A percentile compares a stretch with the other conserved stretches of the same genome.
Conservation (phyloP, 1,140 invertebrate genomes). For the Thaumetopoea pityocampa region DNA sequence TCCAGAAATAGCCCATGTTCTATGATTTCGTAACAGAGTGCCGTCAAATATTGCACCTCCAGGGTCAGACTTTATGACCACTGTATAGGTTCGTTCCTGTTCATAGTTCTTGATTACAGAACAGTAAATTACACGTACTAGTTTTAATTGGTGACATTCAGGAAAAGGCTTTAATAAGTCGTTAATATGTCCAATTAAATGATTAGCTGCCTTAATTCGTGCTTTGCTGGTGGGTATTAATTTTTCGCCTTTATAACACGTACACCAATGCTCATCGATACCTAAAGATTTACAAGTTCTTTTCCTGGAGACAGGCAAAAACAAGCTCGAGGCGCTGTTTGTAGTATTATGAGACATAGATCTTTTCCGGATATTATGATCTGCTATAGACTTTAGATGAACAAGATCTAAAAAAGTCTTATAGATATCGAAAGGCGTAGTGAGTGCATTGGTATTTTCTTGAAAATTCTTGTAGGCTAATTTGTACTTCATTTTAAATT, state of each 20-base stretch:
- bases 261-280: constrained; percentile 87
- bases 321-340: constrained; percentile 81
- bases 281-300: constrained; percentile 84
- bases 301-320: constrained; percentile 78
- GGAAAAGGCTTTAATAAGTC: constrained; percentile 73
- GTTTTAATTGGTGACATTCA: constrained; percentile 75
- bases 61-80: constrained; percentile 79
- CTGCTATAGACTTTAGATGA: constrained; percentile 21
- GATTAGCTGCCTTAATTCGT: constrained; percentile 64
- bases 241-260: constrained; percentile 79
- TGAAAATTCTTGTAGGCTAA: constrained; percentile 79
- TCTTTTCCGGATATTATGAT: constrained; percentile 18
- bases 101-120: constrained; percentile 27
- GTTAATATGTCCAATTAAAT: constrained; percentile 79
- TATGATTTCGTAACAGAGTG: constrained; percentile 71
- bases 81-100: constrained; percentile 74
- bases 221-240: constrained; percentile 52
- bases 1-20: constrained; percentile 71
- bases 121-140: constrained; percentile 73
- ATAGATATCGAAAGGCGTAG: constrained; percentile 87
- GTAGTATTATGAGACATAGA: neutral
- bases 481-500: constrained; percentile 79
- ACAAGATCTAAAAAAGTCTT: constrained; percentile 66
- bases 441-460: constrained; percentile 81
- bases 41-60: constrained; percentile 83